Conservation (phyloP, 2,113 vertebrate species). For the Tupaia chinensis region DNA sequence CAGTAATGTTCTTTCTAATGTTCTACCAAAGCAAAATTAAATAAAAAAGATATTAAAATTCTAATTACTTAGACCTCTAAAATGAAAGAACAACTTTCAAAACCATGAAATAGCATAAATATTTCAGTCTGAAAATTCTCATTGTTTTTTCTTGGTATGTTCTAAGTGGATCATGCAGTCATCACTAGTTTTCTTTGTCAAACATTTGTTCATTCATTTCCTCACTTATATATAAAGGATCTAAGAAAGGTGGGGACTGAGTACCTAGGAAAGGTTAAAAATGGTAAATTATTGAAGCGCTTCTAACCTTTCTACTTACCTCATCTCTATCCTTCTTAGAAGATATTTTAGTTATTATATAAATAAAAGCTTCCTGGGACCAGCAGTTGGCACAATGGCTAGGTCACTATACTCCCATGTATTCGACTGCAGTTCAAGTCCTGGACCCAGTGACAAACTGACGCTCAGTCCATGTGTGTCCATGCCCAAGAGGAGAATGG, state of each 20-base stretch:
- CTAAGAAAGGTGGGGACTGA: background rate
- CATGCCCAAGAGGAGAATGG: too few relatives aligned
- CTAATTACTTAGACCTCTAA: conserved; percentile 38
- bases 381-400: too few relatives aligned
- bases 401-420: too few relatives aligned
- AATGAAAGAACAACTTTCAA: conserved; percentile 36
- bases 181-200: background rate
- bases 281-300: background rate
- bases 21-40: conserved; percentile 59
- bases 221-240: background rate
- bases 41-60: conserved; percentile 53
- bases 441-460: too few relatives aligned
- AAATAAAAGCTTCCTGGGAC: too few relatives aligned
- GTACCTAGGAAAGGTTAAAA: background rate
- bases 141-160: conserved; percentile 31
- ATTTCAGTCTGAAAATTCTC: conserved; percentile 45
- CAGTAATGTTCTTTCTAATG: conserved; percentile 7
- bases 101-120: conserved; percentile 6
- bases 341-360: background rate
- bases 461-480: too few relatives aligned
- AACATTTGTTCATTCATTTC: background rate
- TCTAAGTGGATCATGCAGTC: conserved; percentile 2
- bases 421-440: too few relatives aligned
- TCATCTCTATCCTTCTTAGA: background rate
- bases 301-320: background rate